Evolutionary conservation across 2,888 invertebrate genomes (phyloP).

Genomic region (Scaptomyza polygonia): DNA sequence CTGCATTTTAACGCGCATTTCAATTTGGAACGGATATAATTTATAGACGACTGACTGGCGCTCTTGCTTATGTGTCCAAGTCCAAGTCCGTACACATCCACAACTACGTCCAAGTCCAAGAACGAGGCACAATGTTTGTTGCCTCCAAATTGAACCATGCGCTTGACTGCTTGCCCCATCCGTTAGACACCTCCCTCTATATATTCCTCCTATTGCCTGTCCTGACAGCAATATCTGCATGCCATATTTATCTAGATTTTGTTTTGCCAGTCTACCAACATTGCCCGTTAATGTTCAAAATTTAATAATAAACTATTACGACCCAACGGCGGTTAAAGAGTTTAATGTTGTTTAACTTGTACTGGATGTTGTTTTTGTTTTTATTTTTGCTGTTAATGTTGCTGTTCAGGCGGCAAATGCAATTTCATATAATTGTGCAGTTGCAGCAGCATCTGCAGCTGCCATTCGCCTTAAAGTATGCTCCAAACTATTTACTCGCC

Average conservation of each 20-base stretch:
- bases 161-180: slow-evolving; percentile 58
- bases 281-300: slow-evolving; percentile 71
- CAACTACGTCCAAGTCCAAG: slow-evolving; percentile 17
- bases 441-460: slow-evolving; percentile 23
- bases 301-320: slow-evolving; percentile 77
- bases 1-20: slow-evolving; percentile 84
- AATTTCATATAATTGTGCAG: slow-evolving; percentile 51
- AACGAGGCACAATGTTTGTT: slow-evolving; percentile 57
- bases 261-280: slow-evolving; percentile 55
- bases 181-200: background rate
- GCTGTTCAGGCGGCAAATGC: slow-evolving; percentile 42
- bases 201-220: background rate
- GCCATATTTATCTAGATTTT: slow-evolving; percentile 78
- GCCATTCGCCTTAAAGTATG: slow-evolving; percentile 52
- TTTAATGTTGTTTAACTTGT: slow-evolving; percentile 56
- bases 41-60: slow-evolving; percentile 83
- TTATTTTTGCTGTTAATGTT: slow-evolving; percentile 3
- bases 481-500: slow-evolving; percentile 55
- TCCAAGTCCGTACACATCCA: slow-evolving; percentile 20
- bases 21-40: slow-evolving; percentile 84
- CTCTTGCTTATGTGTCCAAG: slow-evolving; percentile 63
- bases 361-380: background rate
- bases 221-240: slow-evolving; percentile 43
- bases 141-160: slow-evolving; percentile 73
- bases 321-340: slow-evolving; percentile 65